Conservation (phyloP, 2,797 vertebrate genomes). For the Phoebastria nigripes region DNA sequence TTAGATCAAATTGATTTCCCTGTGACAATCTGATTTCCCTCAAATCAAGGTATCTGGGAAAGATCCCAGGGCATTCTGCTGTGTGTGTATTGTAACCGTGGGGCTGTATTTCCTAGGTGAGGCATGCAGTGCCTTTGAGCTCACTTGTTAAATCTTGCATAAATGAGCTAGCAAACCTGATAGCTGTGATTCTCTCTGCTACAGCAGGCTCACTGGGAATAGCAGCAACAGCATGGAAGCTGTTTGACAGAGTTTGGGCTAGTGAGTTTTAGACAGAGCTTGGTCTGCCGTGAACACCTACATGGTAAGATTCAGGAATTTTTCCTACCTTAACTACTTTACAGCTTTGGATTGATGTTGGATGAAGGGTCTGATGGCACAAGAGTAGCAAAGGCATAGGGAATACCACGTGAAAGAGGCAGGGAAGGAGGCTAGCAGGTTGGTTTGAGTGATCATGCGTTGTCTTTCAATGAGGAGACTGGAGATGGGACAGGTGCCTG, state of each 20-base stretch:
- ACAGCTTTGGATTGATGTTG: not conserved
- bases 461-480: not conserved
- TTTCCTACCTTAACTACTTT: not conserved
- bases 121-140: not conserved
- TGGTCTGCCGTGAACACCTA: not conserved
- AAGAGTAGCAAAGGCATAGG: not conserved
- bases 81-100: not conserved
- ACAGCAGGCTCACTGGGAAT: not conserved
- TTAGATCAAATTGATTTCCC: not conserved
- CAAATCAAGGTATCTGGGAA: not conserved
- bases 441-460: not conserved
- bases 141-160: not conserved
- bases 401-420: not conserved
- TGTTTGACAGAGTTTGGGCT: not conserved
- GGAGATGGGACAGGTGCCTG: not conserved
- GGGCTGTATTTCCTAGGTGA: not conserved
- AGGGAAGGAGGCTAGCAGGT: not conserved
- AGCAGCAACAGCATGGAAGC: not conserved
- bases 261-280: not conserved
- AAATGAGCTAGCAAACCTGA: not conserved
- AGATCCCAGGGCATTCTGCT: not conserved
- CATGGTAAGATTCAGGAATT: not conserved
- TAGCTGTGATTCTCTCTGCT: not conserved
- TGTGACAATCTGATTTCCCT: not conserved
- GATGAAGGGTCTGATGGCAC: not conserved